Evolutionary conservation across 2,797 vertebrate genomes (phyloP), one percentile per base, ranked within the genome.

Genomic region (Acanthurus leucopareius): DNA sequence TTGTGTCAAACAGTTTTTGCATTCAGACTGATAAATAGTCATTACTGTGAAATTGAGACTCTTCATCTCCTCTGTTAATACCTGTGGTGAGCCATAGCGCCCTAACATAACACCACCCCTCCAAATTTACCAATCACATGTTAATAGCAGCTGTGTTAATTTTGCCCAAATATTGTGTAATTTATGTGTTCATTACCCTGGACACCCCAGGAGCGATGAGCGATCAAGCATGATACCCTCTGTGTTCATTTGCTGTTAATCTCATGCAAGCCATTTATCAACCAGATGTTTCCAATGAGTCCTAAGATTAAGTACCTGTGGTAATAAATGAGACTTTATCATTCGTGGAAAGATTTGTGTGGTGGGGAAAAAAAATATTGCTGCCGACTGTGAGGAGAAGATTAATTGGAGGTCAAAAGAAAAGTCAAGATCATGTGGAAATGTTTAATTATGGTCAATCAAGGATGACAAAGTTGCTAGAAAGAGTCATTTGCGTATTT

Each of bases 191-290:
- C 76, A 86, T 85, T 91, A 88, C 77, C 52, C 45, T 14, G 62
- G 75, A 82, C 79, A 86, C 82, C 87, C 70, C 63, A 58, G 72
- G 88, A 87, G 86, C 69, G 49, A 84, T 91, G 87, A 81, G 89
- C 70, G 76, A 86, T 86, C 90, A 86, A 89, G 88, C 74, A 73
- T 69, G 79, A 88, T 89, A 84, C 82, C 83, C 84, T 74, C 81
- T 82, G 86, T 90, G 86, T 90, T 91, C 89, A 79, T 82, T 88
- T 84, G 80, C 84, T 65, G 86, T 93, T 94, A 91, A 94, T 94
- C 94, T 89, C 89, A 93, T 90, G 90, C 91, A 84, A 91, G 83
- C 62, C 89, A 93, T 94, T 95, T 84, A 94, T 95, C 91, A 92
- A 87, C 69, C 93, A 94, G 91, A 92, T 94, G 94, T 92, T 95